Conservation (phyloP, 2,797 vertebrate species). For the Danio kyathit region DNA sequence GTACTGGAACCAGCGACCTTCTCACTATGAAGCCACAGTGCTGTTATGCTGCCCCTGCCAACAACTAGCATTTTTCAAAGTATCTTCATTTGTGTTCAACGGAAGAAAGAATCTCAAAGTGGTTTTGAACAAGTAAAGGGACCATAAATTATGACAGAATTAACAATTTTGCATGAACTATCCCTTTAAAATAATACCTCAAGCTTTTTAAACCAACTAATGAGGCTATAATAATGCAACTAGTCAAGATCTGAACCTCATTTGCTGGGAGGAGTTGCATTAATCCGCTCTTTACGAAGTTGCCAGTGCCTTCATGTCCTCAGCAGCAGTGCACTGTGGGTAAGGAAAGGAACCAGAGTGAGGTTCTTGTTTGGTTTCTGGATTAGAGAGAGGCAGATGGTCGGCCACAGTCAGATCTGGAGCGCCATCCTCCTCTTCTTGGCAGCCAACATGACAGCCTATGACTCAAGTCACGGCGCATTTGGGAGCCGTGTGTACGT, state of each 20-base stretch:
- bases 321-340: conserved; percentile 54
- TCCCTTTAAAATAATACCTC: not conserved
- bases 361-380: conserved; percentile 53
- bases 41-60: too few relatives aligned
- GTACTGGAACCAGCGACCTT: too few relatives aligned
- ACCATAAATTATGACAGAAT: too few relatives aligned
- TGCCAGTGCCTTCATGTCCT: conserved; percentile 58
- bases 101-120: too few relatives aligned
- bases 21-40: too few relatives aligned
- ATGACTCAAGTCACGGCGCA: conserved; percentile 57
- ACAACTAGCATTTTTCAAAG: too few relatives aligned
- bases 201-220: not conserved
- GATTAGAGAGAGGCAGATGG: conserved; percentile 60
- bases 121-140: too few relatives aligned
- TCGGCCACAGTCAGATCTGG: conserved; percentile 58
- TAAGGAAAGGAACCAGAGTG: conserved; percentile 55
- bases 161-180: too few relatives aligned
- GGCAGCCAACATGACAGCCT: conserved; percentile 58
- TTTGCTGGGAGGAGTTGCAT: conserved; percentile 47
- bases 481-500: conserved; percentile 44
- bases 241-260: conserved; percentile 27
- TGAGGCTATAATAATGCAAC: not conserved
- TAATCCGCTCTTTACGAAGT: conserved; percentile 54
- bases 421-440: conserved; percentile 55
- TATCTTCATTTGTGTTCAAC: too few relatives aligned